These are phyloP conservation scores for Chlorocebus sabaeus DNA, from an alignment of 2,113 vertebrate genomes.

Conservation along the genomic window DNA sequence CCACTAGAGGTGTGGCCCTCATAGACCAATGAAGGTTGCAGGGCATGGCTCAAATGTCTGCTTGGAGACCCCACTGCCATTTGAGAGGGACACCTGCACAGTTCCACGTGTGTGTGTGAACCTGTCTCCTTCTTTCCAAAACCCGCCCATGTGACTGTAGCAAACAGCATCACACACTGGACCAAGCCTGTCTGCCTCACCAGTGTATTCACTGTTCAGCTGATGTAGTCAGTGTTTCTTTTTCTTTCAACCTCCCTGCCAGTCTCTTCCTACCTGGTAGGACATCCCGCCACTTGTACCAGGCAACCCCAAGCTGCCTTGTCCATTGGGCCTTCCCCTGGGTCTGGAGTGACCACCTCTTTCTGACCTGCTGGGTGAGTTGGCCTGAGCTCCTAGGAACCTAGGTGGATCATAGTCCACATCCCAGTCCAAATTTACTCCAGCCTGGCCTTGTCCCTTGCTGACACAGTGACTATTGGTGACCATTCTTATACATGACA, in stretches of 20 bases:
- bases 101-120: not conserved
- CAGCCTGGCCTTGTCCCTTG: not conserved
- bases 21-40: rapidly evolving
- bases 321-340: not conserved
- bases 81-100: not conserved
- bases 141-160: rapidly evolving
- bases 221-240: rapidly evolving
- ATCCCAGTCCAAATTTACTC: not conserved
- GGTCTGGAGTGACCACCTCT: not conserved
- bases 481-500: not conserved
- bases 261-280: not conserved
- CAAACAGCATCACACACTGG: not conserved
- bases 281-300: not conserved
- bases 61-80: not conserved
- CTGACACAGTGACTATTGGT: no score
- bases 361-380: not conserved
- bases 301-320: rapidly evolving
- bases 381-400: not conserved
- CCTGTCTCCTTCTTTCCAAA: not conserved
- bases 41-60: not conserved
- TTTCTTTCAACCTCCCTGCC: no score
- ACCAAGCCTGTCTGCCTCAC: rapidly evolving
- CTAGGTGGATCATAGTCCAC: not conserved
- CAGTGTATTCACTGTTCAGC: not conserved
- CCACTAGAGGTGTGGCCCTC: not conserved